A percentile compares a stretch with the other conserved stretches of the same genome.
Evolutionary conservation across 2,113 vertebrate genomes (phyloP).

Genomic region (Dolichallabes microphthalmus): DNA sequence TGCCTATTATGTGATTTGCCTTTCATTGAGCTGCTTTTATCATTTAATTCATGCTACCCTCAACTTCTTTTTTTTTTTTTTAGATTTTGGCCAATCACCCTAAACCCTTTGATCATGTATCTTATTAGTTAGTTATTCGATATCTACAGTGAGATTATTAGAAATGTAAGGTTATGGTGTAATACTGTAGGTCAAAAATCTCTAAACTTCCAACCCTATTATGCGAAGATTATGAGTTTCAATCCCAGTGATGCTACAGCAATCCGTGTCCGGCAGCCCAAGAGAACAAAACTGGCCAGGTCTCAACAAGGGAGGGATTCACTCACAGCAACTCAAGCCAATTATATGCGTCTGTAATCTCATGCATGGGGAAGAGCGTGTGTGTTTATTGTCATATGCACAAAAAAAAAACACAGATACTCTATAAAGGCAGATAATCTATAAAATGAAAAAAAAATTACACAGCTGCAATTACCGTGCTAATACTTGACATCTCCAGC

Average conservation of each 20-base stretch:
- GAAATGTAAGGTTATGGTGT: not conserved
- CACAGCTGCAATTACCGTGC: not conserved
- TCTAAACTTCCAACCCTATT: no score
- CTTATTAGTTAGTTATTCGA: not conserved
- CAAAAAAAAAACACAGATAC: not conserved
- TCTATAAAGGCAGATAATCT: not conserved
- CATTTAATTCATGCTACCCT: not conserved
- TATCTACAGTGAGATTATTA: not conserved
- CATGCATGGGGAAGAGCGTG: not conserved
- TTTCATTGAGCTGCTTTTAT: not conserved
- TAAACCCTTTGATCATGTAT: not conserved
- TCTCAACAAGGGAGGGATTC: not conserved
- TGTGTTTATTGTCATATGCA: not conserved
- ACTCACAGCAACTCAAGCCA: not conserved
- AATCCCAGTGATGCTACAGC: not conserved
- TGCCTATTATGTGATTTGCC: conserved; percentile 13
- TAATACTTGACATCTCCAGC: not conserved
- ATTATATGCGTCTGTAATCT: not conserved
- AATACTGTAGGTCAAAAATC: no score
- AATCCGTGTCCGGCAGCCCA: not conserved
- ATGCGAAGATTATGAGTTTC: not conserved
- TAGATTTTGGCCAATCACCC: not conserved
- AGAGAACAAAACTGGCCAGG: not conserved
- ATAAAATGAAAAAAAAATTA: not conserved
- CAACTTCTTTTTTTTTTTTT: not conserved